Evolutionary conservation across 2,113 vertebrate species (phyloP).

Genomic region (Mystacornis crossleyi): DNA sequence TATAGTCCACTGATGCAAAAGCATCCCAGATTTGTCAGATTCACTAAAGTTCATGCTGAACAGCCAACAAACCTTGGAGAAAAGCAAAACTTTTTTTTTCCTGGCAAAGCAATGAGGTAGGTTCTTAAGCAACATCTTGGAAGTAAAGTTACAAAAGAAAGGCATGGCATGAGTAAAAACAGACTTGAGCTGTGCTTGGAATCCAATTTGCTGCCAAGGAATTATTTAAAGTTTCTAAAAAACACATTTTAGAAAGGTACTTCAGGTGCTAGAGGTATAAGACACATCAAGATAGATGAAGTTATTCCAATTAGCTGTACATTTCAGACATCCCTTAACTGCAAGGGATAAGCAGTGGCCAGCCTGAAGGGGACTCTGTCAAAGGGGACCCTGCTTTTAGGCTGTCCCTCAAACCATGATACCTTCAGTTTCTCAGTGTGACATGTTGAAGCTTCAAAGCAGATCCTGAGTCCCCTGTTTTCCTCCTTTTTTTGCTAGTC

Average conservation of each 20-base stretch:
- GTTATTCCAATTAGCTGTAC: not conserved
- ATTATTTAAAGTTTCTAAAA: not conserved
- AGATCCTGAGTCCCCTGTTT: not conserved
- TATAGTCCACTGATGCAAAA: not conserved
- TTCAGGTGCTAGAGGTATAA: not conserved
- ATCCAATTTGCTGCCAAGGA: not conserved
- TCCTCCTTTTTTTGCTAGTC: not conserved
- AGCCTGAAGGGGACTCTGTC: not conserved
- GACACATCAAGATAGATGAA: not conserved
- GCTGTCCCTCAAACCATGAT: rapidly evolving
- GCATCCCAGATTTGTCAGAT: not conserved
- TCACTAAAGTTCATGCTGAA: not conserved
- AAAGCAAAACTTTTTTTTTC: not conserved
- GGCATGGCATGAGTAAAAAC: not conserved
- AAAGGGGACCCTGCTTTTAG: not conserved
- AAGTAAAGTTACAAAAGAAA: not conserved
- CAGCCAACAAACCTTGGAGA: not conserved
- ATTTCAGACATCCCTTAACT: not conserved
- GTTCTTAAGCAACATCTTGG: not conserved
- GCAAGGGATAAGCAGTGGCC: not conserved
- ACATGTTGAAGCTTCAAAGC: not conserved
- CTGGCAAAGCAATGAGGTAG: not conserved
- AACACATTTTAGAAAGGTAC: not conserved
- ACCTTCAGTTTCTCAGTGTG: not conserved
- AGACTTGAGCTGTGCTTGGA: not conserved